These are phyloP conservation scores for Hylaeus anthracinus DNA, from an alignment of 1,140 invertebrate species.

Conservation along the genomic window DNA sequence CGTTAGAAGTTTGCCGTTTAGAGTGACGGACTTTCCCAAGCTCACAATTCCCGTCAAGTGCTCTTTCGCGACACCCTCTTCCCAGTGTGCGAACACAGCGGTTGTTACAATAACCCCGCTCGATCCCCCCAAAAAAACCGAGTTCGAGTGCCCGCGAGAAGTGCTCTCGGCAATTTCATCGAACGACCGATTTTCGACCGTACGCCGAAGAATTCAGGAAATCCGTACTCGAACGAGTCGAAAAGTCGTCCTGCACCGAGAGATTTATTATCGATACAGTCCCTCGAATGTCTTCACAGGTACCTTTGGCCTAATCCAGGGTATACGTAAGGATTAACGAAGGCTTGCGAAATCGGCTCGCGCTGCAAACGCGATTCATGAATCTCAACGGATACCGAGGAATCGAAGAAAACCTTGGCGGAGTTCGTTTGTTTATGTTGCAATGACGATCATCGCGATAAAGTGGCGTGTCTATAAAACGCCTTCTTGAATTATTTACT, in stretches of 20 bases:
- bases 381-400: background rate
- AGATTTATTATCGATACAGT: too few relatives aligned
- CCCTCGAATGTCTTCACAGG: too few relatives aligned
- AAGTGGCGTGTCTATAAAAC: slow-evolving; percentile 15
- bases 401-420: slow-evolving; percentile 4
- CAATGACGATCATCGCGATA: slow-evolving; percentile 16
- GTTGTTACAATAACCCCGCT: slow-evolving; percentile 73
- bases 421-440: slow-evolving; percentile 5
- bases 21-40: slow-evolving; percentile 59
- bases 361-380: background rate
- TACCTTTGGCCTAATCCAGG: too few relatives aligned
- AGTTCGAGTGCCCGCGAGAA: slow-evolving; percentile 65
- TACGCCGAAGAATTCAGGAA: slow-evolving; percentile 7
- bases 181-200: slow-evolving; percentile 2
- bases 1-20: slow-evolving; percentile 3
- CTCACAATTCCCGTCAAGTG: slow-evolving; percentile 48
- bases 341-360: background rate
- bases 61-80: slow-evolving; percentile 43
- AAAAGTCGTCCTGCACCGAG: slow-evolving; percentile 3
- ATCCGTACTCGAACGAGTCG: background rate
- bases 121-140: slow-evolving; percentile 61
- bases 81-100: slow-evolving; percentile 72
- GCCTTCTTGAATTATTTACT: slow-evolving; percentile 31
- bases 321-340: too few relatives aligned
- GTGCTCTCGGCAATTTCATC: slow-evolving; percentile 41